Evolutionary conservation across 92 coral and sea anemone genomes (phyloP).

Genomic region (Chrysogorgia sp.): DNA sequence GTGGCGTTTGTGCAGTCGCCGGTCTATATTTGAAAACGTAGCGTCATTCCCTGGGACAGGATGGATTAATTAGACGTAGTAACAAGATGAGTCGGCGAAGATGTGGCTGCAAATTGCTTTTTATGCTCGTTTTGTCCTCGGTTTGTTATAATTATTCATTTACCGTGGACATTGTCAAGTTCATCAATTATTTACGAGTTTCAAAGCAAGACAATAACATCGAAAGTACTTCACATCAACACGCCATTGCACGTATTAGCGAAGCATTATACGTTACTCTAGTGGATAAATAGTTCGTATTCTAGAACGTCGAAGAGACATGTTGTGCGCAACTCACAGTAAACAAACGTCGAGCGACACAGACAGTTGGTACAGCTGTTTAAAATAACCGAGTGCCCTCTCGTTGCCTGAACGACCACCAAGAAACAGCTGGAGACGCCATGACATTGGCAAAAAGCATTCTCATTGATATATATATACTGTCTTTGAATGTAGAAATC

Average conservation of each 20-base stretch:
- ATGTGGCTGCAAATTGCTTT: background rate
- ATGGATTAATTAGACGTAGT: background rate
- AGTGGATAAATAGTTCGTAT: too few relatives aligned
- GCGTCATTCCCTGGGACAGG: background rate
- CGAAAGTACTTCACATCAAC: background rate
- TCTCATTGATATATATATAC: too few relatives aligned
- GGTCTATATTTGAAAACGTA: background rate
- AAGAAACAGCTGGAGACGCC: background rate
- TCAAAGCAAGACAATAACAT: background rate
- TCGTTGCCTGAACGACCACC: background rate
- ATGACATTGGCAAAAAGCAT: too few relatives aligned
- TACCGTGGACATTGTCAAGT: constrained; percentile 33
- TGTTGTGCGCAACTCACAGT: background rate
- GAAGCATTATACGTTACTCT: background rate
- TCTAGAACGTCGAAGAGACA: background rate
- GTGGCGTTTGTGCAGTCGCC: background rate
- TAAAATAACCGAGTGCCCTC: background rate
- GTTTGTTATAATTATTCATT: constrained; percentile 37
- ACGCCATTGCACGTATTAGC: background rate
- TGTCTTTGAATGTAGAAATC: too few relatives aligned
- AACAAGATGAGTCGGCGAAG: background rate
- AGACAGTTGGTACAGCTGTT: background rate
- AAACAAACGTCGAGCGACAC: background rate
- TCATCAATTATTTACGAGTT: constrained; percentile 37
- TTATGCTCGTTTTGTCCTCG: constrained; percentile 23